Conservation (phyloP, 2,888 invertebrate genomes). For the Pseudanteris insignis region DNA sequence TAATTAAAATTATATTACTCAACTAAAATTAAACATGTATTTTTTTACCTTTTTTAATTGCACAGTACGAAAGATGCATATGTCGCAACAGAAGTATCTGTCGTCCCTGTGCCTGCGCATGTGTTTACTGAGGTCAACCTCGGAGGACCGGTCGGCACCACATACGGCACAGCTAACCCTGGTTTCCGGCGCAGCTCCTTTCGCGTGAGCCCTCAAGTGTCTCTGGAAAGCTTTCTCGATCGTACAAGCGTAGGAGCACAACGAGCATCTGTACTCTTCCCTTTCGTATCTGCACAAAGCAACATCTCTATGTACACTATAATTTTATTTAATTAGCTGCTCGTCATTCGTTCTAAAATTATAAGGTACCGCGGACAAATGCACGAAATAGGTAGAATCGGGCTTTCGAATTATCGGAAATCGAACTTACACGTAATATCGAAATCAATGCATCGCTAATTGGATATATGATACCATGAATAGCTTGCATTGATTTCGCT, state of each 20-base stretch:
- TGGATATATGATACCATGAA: constrained; percentile 8
- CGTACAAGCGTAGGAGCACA: constrained; percentile 70
- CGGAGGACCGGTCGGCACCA: constrained; percentile 69
- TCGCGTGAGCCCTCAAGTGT: constrained; percentile 68
- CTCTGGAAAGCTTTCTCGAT: constrained; percentile 70
- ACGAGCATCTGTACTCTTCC: constrained; percentile 69
- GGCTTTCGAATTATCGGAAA: constrained; percentile 14
- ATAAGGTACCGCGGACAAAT: not conserved
- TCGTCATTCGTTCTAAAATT: not conserved
- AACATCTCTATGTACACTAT: constrained; percentile 13
- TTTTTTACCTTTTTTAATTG: constrained; percentile 68
- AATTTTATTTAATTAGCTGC: constrained; percentile 3
- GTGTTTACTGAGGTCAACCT: constrained; percentile 68
- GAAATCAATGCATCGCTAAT: constrained; percentile 12
- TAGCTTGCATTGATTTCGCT: constrained; percentile 10
- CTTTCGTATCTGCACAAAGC: constrained; percentile 66
- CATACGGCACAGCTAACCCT: constrained; percentile 69
- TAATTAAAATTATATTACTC: too few species aligned
- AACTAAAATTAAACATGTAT: not conserved
- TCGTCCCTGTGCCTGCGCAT: constrained; percentile 69
- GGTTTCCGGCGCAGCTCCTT: constrained; percentile 63
- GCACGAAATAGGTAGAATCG: not conserved
- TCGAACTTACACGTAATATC: constrained; percentile 8
- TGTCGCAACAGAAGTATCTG: constrained; percentile 69
- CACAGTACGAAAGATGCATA: constrained; percentile 70